Evolutionary conservation across 2,888 invertebrate genomes (phyloP), one percentile per base, ranked within the genome.

Genomic region (Anodontia alba): DNA sequence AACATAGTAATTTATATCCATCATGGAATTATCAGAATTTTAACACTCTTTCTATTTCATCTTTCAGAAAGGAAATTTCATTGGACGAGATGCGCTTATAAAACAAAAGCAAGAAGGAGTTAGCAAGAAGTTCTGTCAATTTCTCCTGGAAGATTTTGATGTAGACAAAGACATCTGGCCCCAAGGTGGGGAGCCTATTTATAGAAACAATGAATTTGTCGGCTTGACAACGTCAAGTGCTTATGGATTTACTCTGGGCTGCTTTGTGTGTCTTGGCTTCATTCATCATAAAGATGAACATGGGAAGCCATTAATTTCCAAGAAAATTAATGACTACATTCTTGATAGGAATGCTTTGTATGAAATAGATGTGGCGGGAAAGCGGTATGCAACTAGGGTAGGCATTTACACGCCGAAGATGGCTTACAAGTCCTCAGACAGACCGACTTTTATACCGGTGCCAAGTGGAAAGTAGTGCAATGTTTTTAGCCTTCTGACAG

Each of bases 121-220:
- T 0, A 96, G 96, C 80, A 96, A 98, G 26, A 97, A 98, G 95
- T 99, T 99, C 93, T 97, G 99, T 0, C 99, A 99, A 93, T 95
- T 99, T 70, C 94, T 99, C 49, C 95, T 99, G 5, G 98, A 97
- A 23, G 97, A 98, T 94, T 99, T 99, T 94, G 97, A 99, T 94
- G 96, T 96, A 75, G 98, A 99, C 89, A 95, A 95, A 73, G 99
- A 99, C 94, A 95, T 97, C 76, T 99, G 99, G 99, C 97, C 98
- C 42, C 99, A 98, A 97, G 98, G 99, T 73, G 97, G 97, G 1
- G 99, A 99, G 93, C 98, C 99, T 0, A 98, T 99, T 90, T 99
- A 97, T 94, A 96, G 99, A 71, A 96, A 99, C 95, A 98, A 98
- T 8, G 96, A 96, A 93, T 97, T 97, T 94, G 97, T 97, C 87